A percentile compares a stretch with the other conserved stretches of the same genome.
Conservation (phyloP, 2,113 vertebrate species). For the Tenebrosternarchus preto region DNA sequence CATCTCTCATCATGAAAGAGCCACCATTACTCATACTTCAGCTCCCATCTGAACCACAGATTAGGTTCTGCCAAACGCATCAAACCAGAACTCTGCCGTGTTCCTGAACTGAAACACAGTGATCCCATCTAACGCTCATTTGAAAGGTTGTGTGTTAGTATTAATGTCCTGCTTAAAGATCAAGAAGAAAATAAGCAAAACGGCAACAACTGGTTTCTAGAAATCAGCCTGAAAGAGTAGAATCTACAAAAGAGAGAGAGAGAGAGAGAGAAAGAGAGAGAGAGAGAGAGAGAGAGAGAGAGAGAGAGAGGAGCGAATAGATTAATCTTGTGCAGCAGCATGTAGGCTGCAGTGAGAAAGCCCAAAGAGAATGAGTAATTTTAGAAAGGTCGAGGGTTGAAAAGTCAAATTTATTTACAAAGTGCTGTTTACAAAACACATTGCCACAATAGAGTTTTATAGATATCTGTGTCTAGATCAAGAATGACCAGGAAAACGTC, state of each 20-base stretch:
- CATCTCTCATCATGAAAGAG: conserved; percentile 20
- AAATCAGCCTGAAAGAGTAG: not conserved
- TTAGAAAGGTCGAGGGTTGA: not conserved
- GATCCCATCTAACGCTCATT: not conserved
- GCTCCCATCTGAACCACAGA: conserved; percentile 2
- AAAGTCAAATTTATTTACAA: too few relatives aligned
- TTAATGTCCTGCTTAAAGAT: not conserved
- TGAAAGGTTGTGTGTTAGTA: not conserved
- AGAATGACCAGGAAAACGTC: too few relatives aligned
- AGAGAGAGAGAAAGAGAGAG: not conserved
- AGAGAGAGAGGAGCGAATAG: not conserved
- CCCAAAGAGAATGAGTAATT: conserved; percentile 38
- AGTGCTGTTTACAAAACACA: too few relatives aligned
- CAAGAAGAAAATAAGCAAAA: not conserved
- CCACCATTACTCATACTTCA: not conserved
- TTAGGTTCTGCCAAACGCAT: conserved; percentile 9
- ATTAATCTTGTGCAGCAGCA: conserved; percentile 21
- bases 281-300: not conserved
- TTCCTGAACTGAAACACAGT: not conserved
- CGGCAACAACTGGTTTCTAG: not conserved
- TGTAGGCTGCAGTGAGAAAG: not conserved
- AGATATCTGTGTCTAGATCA: too few relatives aligned
- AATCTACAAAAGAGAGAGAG: not conserved
- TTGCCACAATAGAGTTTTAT: too few relatives aligned
- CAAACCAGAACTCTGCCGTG: not conserved